Base-by-base conservation (phyloP, 2,113 vertebrate species). In the Corythaixoides concolor region DNA sequence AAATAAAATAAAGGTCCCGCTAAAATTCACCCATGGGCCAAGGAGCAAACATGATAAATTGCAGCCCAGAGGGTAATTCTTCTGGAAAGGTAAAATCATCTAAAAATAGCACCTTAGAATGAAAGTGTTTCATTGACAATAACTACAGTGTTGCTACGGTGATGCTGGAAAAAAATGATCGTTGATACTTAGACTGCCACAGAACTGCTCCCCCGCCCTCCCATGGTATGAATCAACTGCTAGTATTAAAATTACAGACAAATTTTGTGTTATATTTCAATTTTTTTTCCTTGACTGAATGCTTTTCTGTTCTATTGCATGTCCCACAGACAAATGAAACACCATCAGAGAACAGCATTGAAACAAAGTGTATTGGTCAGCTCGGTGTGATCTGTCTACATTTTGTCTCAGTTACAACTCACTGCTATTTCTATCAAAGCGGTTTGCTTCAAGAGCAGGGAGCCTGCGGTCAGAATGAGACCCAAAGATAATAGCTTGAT, bases 61-160 rank as follows among this genome's bases (percentile, higher is more conserved):
- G 73, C 88, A 96, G 75, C 89, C 92, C 78, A 83, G 93, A 93
- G 94, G 78, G 83, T 96, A 96, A 95, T 97, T 96, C 88, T 93
- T 94, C 82, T 95, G 88, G 88, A 85, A 94, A 95, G 95, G 94
- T 95, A 91, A 97, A 97, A 96, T 96, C 21, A 47, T 90, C 87
- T 97, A 95, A 97, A 97, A 97, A 95, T 95, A 97, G 83, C 78
- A 73, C 83, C 94, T 86, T 67, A 84, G 69, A 95, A 80, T 89
- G 96, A 87, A 96, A 95, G 94, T 91, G 69, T 70, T 93, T 93
- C 95, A 97, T 96, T 96, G 96, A 95, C 94, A 96, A 94, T 96
- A 95, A 97, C 96, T 92, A 90, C 95, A 91, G 95, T 95, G 93
- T 94, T 97, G 95, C 96, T 97, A 95, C 66, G 78, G 96, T 97